Evolutionary conservation across 2,113 vertebrate genomes (phyloP).

Genomic region (Erythrolamprus reginae): DNA sequence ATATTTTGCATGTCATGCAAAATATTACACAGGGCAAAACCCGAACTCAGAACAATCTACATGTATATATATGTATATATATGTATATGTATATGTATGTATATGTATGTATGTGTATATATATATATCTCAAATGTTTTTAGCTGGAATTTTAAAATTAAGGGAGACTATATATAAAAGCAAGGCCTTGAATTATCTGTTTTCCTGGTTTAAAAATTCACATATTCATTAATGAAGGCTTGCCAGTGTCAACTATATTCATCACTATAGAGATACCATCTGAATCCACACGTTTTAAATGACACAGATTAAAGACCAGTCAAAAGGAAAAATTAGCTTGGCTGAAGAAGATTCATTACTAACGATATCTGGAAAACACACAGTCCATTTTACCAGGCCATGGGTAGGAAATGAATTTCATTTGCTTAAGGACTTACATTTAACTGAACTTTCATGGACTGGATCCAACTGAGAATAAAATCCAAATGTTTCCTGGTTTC

Average conservation of each 20-base stretch:
- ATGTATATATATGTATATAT: too few relatives aligned
- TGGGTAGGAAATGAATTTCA: slow-evolving; percentile 13
- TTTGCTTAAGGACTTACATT: slow-evolving; percentile 34
- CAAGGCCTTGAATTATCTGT: too few relatives aligned
- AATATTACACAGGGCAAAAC: too few relatives aligned
- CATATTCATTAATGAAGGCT: neutral
- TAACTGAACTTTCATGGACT: slow-evolving; percentile 37
- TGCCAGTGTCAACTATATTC: neutral
- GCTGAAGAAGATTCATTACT: neutral
- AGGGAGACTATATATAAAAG: neutral
- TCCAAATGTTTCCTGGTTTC: slow-evolving; percentile 57
- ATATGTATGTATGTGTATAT: too few relatives aligned
- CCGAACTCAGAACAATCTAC: too few relatives aligned
- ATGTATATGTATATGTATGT: too few relatives aligned
- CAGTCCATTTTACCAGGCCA: slow-evolving; percentile 2
- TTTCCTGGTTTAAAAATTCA: neutral
- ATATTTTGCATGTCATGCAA: too few relatives aligned
- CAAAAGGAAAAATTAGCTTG: neutral
- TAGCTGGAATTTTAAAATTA: too few relatives aligned
- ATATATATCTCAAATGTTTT: too few relatives aligned
- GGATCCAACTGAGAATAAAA: slow-evolving; percentile 50
- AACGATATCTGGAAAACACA: neutral
- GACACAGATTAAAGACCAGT: neutral
- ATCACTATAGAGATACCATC: neutral
- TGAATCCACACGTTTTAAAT: neutral